Conservation (phyloP, 2,113 vertebrate species). For the Macquaria australasica region DNA sequence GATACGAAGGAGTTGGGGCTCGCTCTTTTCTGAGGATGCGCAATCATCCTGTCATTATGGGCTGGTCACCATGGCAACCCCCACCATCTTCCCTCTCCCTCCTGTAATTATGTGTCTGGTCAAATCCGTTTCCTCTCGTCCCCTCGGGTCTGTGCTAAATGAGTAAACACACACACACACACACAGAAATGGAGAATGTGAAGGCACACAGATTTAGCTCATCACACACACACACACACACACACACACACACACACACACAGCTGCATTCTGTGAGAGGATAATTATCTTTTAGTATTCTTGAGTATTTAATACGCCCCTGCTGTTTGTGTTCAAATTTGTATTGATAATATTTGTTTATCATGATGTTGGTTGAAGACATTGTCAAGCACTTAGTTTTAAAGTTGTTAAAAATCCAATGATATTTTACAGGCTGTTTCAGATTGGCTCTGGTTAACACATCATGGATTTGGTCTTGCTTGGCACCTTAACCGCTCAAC, state of each 20-base stretch:
- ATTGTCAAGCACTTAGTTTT: background rate
- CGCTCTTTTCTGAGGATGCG: slow-evolving; percentile 43
- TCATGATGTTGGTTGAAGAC: background rate
- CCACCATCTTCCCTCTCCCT: slow-evolving; percentile 57
- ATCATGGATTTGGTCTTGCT: background rate
- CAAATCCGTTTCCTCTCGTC: slow-evolving; percentile 70
- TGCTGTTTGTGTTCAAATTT: background rate
- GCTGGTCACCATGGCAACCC: slow-evolving; percentile 65
- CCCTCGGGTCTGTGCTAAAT: slow-evolving; percentile 55
- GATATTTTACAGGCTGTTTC: background rate
- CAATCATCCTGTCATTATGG: slow-evolving; percentile 72
- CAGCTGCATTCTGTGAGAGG: background rate
- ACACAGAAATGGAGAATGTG: slow-evolving; percentile 2
- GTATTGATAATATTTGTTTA: background rate
- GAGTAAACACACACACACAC: slow-evolving; percentile 42
- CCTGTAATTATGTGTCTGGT: slow-evolving; percentile 78
- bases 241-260: background rate
- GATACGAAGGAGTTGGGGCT: slow-evolving; percentile 35
- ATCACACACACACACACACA: slow-evolving; percentile 4
- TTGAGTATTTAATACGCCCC: background rate
- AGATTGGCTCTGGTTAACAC: background rate
- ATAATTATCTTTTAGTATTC: slow-evolving; percentile 3
- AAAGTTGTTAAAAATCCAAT: background rate
- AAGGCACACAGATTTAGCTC: slow-evolving; percentile 15
- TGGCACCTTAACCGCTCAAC: background rate